Percentiles rank a stretch among this genome's conserved stretches.
Evolutionary conservation across 2,797 vertebrate genomes (phyloP).

Genomic region (Bradypus variegatus): DNA sequence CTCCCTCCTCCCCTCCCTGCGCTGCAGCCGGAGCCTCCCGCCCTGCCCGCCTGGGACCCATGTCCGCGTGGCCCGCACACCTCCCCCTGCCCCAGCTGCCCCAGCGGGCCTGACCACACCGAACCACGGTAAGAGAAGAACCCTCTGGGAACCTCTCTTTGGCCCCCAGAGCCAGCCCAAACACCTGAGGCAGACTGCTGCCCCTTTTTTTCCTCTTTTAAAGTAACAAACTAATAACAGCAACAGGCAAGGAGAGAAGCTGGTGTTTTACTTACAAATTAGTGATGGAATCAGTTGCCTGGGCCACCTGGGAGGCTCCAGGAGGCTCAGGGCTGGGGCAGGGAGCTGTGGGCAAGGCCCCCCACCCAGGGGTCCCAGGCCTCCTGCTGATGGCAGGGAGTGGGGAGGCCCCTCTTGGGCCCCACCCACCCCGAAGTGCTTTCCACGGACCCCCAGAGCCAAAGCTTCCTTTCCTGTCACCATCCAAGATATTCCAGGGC

Average conservation of each 20-base stretch:
- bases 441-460: neutral
- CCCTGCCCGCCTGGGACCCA: neutral
- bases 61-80: neutral
- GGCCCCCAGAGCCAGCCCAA: constrained; percentile 35
- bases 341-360: neutral
- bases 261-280: constrained; percentile 44
- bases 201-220: constrained; percentile 24
- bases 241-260: constrained; percentile 2
- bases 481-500: neutral
- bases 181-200: constrained; percentile 23
- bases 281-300: neutral
- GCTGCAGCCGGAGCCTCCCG: neutral
- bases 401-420: too few species aligned
- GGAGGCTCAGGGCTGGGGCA: neutral
- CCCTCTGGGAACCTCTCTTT: neutral
- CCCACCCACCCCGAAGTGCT: neutral
- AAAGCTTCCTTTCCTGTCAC: neutral
- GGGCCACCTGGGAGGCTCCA: neutral
- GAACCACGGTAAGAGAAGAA: neutral
- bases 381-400: neutral
- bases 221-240: constrained; percentile 38
- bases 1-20: constrained; percentile 40
- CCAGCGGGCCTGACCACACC: neutral
- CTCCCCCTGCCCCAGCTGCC: neutral
- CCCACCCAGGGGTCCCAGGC: neutral